Base-by-base conservation (phyloP, 2,113 vertebrate species). In the Garra rufa region DNA sequence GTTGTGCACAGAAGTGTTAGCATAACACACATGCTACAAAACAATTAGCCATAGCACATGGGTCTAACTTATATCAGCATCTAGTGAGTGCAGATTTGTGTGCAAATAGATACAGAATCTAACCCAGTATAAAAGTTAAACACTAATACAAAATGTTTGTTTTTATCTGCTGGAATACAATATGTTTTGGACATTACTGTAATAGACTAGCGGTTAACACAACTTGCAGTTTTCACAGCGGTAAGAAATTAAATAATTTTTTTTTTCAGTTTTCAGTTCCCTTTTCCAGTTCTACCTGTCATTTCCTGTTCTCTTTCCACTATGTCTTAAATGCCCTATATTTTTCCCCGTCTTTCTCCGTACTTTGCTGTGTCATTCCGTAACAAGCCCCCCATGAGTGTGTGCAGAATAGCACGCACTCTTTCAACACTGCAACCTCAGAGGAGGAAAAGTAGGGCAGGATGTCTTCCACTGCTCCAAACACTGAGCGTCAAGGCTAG, bases 361-460 rank as follows among this genome's bases (percentile, higher is more conserved):
- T 52, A n/a, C 76, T 59, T 59, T 34, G 76, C 30, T 59, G 38
- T 79, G 76, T 63, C 76, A 78, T 41, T 78, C 55, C 43, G n/a
- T 61, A 24, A 34, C 50, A 41, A 44, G 76, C 57, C 55, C 38
- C 55, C 55, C 24, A 14, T 26, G 55, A 44, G 34, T 61, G 76
- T 84, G 82, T 76, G 74, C 57, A 67, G 44, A 71, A 61, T 44
- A 44, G 41, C 38, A 74, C 24, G 17, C 73, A 43, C 9, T 50
- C 83, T 67, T 44, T 34, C 69, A 77, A 77, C 65, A 80, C 76
- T 69, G 67, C 82, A 81, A 69, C 59, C 82, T 83, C 21, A 43
- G 50, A 21, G 28, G 67, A 67, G 59, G 46, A 41, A 87, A 83
- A 86, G 14, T 84, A 81, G 82, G 82, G 59, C 76, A 87, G 48